Evolutionary conservation across 2,113 vertebrate species (phyloP), one percentile per base, ranked within the genome.

Genomic region (Diadophis punctatus): DNA sequence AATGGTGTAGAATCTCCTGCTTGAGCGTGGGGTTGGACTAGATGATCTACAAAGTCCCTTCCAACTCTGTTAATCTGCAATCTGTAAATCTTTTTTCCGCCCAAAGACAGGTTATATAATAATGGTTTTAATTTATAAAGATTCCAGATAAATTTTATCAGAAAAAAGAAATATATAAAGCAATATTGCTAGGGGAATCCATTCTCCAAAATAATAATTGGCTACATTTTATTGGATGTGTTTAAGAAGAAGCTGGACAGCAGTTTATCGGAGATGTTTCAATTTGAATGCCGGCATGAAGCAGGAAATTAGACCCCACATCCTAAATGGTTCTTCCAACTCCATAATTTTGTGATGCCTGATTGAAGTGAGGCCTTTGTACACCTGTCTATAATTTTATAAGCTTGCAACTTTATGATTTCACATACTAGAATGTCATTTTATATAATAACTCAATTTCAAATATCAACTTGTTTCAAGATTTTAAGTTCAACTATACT

Each of bases 301-400:
- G 16, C 6, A 74, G 16, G 16, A 74, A 74, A 74, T 74, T 74
- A 39, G 68, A 34, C 16, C 16, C 7, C 14, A 80, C n/a, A 80
- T 39, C 68, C 68, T 80, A 80, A 80, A 80, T 80, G 68, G 16
- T 80, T 80, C 55, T 80, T 80, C 68, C 68, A 80, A 39, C 14
- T 80, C 7, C 68, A 20, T 80, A 80, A 80, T 80, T 80, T 3
- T 46, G 12, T 46, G 55, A 22, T 68, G 6, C 20, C 16, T 34
- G 25, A 90, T 9, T 90, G 46, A 90, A 90, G 46, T 90, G 18
- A 90, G 2, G 48, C 48, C 34, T 34, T 86, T 0, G 25, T 3
- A 0, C 0, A n/a, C 5, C 20, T 1, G 4, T 3, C 1, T 56
- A 43, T 51, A 23, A 86, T 39, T 30, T 86, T 23, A 1, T 30